Base-by-base conservation (phyloP, 1,140 invertebrate species). In the Neodiprion lecontei region DNA sequence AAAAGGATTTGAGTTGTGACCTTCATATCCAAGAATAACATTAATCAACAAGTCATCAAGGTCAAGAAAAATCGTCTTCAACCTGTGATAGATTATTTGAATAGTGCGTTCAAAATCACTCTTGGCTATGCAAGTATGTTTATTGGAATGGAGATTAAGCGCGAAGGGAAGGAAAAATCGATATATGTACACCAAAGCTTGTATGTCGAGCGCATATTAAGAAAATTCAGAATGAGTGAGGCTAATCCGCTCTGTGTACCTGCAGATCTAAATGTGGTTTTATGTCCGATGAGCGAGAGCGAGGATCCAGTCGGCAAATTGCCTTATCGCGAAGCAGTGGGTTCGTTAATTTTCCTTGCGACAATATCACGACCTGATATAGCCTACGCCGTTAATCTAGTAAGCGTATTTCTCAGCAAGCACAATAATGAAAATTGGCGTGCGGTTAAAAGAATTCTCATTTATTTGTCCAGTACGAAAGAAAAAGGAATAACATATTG, bases 131-230 rank as follows among this genome's bases (percentile, higher is more conserved):
- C 48, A 7, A 67, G 74, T 23, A 53, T 69, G 65, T 78, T 75
- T 71, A 65, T 78, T n/a, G 75, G 73, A 61, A 72, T 78, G n/a
- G 50, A 78, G 69, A 76, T 76, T n/a, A 23, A 49, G 40, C 49
- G 75, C 14, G 71, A 47, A 21, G 17, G 17, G 17, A 21, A 21
- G 17, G 17, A 21, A 21, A 21, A 21, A 21, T 21, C 17, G 17
- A 21, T 21, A 21, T 21, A 21, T 21, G 17, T 21, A 21, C 17
- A 21, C 17, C 17, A 21, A 21, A 21, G 17, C 17, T 21, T 21
- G 17, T 21, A 21, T 21, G 17, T 65, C 8, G 21, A 73, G 7
- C 70, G 73, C 69, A 61, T 78, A 11, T 67, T 78, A 9, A 53
- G 73, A 11, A 72, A 69, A 72, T 78, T 76, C 67, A 11, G n/a